Conservation (phyloP, 2,888 invertebrate species). For the Drosophila monieri region DNA sequence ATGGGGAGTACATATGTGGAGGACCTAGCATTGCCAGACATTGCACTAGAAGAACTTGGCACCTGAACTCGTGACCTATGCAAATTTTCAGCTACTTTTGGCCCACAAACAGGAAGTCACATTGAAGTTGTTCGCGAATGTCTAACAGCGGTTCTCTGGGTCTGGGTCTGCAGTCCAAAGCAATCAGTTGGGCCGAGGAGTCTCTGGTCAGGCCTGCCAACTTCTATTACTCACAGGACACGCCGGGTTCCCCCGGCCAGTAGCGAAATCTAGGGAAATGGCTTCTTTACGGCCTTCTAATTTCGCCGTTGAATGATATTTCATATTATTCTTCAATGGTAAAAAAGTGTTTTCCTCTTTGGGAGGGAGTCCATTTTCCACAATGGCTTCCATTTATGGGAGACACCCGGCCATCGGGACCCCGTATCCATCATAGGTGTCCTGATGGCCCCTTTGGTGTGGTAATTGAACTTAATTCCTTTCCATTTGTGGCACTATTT, state of each 20-base stretch:
- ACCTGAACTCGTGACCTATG: conserved; percentile 82
- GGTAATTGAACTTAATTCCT: conserved; percentile 55
- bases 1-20: conserved; percentile 6
- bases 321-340: conserved; percentile 14
- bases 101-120: conserved; percentile 74
- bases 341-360: conserved; percentile 5
- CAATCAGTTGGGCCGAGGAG: conserved; percentile 44
- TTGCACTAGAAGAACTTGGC: conserved; percentile 67
- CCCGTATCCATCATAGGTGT: conserved; percentile 19
- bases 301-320: conserved; percentile 24
- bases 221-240: not conserved
- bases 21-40: conserved; percentile 59
- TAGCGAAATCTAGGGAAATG: conserved; percentile 1
- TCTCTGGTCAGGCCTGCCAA: conserved; percentile 15
- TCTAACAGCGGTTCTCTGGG: conserved; percentile 56
- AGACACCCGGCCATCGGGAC: not conserved
- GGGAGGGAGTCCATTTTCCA: conserved; percentile 11
- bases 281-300: not conserved
- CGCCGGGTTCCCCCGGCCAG: not conserved
- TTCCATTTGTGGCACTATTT: conserved; percentile 38
- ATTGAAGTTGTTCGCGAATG: conserved; percentile 67
- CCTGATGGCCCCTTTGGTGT: conserved; percentile 48
- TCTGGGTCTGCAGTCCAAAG: conserved; percentile 70
- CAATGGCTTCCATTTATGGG: conserved; percentile 20
- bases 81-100: conserved; percentile 72